Base-by-base conservation (phyloP, 2,888 invertebrate species). In the Stegana nigrithorax region DNA sequence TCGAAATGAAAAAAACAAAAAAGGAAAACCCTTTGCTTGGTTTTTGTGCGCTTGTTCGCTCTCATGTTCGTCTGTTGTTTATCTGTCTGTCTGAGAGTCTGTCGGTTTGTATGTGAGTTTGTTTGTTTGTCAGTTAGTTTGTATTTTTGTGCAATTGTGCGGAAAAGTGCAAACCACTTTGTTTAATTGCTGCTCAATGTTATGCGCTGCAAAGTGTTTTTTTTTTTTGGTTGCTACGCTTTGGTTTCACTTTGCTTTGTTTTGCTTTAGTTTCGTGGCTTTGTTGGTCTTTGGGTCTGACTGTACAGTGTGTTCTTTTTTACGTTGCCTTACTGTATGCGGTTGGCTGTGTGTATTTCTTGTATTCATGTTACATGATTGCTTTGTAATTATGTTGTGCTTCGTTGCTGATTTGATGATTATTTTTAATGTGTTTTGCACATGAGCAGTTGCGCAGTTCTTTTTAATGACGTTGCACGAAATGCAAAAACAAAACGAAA, bases 141-240 rank as follows among this genome's bases (percentile, higher is more conserved):
- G 6, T 45, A 45, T 45, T 32, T 17, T 53, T 60, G 60, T 55
- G 53, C 53, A 51, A 60, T 60, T 55, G 60, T 60, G 60, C 55
- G 60, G 60, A 44, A 60, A 60, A 60, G 60, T 60, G 60, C 60
- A 60, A 60, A 60, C 60, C 60, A 60, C 60, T 60, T 60, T 55
- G 55, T 55, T 60, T 60, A 60, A 60, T 60, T 60, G 60, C 55
- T 27, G 23, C 47, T 47, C 39, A 21, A 47, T 47, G 47, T 25
- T 39, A 14, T 17, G n/a, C 8, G 21, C 45, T 26, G 50, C 26
- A 50, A 50, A 21, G 8, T 55, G 8, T 32, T 55, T 47, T 25
- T 36, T 36, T 36, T 3, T 36, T n/a, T 36, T 36, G n/a, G 1
- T 3, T 36, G 36, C n/a, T n/a, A 36, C n/a, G n/a, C n/a, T n/a